Evolutionary conservation across 2,113 vertebrate species (phyloP).

Genomic region (Struthidea cinerea): DNA sequence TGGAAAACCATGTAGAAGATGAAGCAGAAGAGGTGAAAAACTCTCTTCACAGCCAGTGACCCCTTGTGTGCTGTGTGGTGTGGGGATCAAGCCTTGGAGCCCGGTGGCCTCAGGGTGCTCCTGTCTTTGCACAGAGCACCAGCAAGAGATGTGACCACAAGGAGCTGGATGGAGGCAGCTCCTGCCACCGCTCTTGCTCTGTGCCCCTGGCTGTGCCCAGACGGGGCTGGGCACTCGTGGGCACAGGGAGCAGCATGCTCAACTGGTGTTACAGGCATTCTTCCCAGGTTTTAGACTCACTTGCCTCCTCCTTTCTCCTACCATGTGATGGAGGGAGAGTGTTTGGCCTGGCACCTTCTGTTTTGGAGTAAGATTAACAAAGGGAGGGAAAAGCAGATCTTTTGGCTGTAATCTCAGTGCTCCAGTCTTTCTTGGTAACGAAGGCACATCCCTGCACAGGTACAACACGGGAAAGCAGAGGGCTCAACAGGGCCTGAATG

Average conservation of each 20-base stretch:
- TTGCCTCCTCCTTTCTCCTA: background rate
- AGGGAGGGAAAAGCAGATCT: background rate
- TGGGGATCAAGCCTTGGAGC: background rate
- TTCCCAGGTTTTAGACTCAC: background rate
- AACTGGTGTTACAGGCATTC: background rate
- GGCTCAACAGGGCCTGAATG: background rate
- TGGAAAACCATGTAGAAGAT: background rate
- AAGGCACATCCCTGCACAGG: background rate
- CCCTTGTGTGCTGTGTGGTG: accelerated
- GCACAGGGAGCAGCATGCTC: background rate
- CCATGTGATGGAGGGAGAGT: background rate
- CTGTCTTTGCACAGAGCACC: background rate
- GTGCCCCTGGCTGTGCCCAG: accelerated
- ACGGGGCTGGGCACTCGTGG: background rate
- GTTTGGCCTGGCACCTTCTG: background rate
- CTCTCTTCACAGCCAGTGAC: background rate
- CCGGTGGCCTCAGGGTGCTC: background rate
- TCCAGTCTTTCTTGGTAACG: background rate
- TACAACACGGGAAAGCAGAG: background rate
- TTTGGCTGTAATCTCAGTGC: background rate
- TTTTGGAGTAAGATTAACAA: background rate
- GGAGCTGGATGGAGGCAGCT: background rate
- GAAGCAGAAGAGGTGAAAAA: background rate
- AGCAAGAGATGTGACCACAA: accelerated
- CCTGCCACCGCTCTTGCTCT: background rate